A percentile compares a stretch with the other conserved stretches of the same genome.
phyloP scores from a whole-genome alignment of 2,113 vertebrate species.

The Fregetta grallaria region DNA sequence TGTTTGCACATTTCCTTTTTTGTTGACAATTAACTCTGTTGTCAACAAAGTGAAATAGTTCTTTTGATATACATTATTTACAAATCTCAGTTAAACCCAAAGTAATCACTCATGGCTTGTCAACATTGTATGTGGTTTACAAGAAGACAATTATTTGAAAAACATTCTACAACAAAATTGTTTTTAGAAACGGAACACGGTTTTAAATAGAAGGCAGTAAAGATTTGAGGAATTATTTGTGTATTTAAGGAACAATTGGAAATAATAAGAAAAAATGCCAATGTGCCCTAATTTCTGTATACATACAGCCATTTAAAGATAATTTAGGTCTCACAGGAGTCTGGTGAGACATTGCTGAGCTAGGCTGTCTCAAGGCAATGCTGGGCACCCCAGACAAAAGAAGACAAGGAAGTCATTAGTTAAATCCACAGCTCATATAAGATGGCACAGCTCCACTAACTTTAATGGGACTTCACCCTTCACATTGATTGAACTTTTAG shows the following conservation, averaged over 20 bases:
- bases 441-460: background rate
- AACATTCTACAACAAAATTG: background rate
- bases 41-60: slow-evolving; percentile 30
- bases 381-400: background rate
- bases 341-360: background rate
- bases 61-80: slow-evolving; percentile 24
- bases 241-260: background rate
- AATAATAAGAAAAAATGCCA: background rate
- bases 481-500: background rate
- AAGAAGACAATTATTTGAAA: background rate
- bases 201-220: background rate
- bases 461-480: background rate
- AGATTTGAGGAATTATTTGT: background rate
- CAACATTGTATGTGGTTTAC: background rate
- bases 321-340: background rate
- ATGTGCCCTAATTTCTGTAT: background rate
- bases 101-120: background rate
- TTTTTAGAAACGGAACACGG: background rate
- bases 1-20: slow-evolving; percentile 40
- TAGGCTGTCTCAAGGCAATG: background rate
- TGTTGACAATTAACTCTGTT: slow-evolving; percentile 57
- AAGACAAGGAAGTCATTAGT: background rate
- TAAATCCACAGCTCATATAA: background rate
- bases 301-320: background rate
- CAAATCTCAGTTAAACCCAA: background rate